Evolutionary conservation across 1,140 invertebrate species (phyloP), one percentile per base, ranked within the genome.

Genomic region (Copidosoma floridanum): DNA sequence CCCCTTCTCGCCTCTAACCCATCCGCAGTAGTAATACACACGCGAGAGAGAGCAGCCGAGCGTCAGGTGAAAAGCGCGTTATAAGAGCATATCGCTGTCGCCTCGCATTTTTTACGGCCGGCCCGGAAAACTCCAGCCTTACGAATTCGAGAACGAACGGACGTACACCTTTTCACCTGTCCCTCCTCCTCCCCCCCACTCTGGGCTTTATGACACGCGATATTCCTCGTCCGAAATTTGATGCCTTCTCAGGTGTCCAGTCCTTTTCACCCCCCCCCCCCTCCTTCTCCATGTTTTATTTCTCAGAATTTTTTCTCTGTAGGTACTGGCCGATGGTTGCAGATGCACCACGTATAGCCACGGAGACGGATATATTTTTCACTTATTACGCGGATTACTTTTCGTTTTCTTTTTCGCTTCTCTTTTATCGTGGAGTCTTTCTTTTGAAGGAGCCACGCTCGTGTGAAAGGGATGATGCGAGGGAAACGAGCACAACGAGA

Each of bases 191-290:
- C n/a, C n/a, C n/a, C n/a, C n/a, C n/a, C n/a, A n/a, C n/a, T n/a
- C n/a, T n/a, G n/a, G n/a, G 66, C 71, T 76, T 75, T 75, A 73
- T 72, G 73, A 75, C 59, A 75, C 65, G 64, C 63, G 71, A 75
- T 76, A 75, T 73, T 66, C 71, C 71, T 74, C 65, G 70, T 69
- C 58, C 67, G 64, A 74, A 72, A 74, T 72, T 72, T 74, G 67
- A 71, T 68, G 60, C 64, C 60, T 61, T 59, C 51, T 29, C 21
- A 21, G 16, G 35, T 1, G 27, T n/a, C n/a, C n/a, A 35, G 29
- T 37, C 53, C n/a, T 5, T 6, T 16, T 29, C 53, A 21, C 20
- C 29, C 20, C 14, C 18, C 14, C 53, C 20, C 53, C n/a, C 8
- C 26, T 16, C 11, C 24, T 5, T 14, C 2, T 2, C 12, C 14